Evolutionary conservation across 2,888 invertebrate genomes (phyloP), one percentile per base, ranked within the genome.

Genomic region (Aphidoletes aphidimyza): DNA sequence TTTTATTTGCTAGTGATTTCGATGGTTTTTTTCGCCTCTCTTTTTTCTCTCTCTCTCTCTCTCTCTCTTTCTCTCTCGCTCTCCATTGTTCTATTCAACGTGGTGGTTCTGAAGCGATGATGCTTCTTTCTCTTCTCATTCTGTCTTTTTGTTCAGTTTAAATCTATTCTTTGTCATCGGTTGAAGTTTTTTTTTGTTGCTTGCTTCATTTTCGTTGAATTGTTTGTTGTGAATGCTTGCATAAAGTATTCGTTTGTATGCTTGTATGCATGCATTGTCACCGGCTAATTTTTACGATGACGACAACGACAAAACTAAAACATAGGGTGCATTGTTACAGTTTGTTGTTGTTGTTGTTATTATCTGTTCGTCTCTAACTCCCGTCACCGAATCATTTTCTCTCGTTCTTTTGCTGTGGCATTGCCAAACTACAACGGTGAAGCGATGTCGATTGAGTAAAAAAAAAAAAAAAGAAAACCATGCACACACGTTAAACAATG

Each of bases 21-120:
- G n/a, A n/a, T n/a, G n/a, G n/a, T 54, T 54, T n/a, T 54, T 3
- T 69, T 69, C 69, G n/a, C n/a, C n/a, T n/a, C n/a, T n/a, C n/a
- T n/a, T n/a, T n/a, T n/a, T n/a, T n/a, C n/a, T n/a, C n/a, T n/a
- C n/a, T n/a, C n/a, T n/a, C n/a, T n/a, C n/a, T n/a, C n/a, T n/a
- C n/a, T n/a, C n/a, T n/a, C 42, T 42, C 8, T 9, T 42, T 6
- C 14, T 6, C 14, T 42, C 8, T 42, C 14, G 42, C 8, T 42
- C 14, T 14, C 30, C 69, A 30, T 69, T 69, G 69, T 69, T 69
- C 69, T 69, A 19, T 69, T 69, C 69, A 69, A 69, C 69, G 30
- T 69, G 69, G 69, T 69, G 69, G 69, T 69, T n/a, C 69, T 69
- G 69, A 69, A 69, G 69, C 69, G 69, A 30, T 69, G 69, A 69